Evolutionary conservation across 2,113 vertebrate species (phyloP).

Genomic region (Thalassoma bifasciatum): DNA sequence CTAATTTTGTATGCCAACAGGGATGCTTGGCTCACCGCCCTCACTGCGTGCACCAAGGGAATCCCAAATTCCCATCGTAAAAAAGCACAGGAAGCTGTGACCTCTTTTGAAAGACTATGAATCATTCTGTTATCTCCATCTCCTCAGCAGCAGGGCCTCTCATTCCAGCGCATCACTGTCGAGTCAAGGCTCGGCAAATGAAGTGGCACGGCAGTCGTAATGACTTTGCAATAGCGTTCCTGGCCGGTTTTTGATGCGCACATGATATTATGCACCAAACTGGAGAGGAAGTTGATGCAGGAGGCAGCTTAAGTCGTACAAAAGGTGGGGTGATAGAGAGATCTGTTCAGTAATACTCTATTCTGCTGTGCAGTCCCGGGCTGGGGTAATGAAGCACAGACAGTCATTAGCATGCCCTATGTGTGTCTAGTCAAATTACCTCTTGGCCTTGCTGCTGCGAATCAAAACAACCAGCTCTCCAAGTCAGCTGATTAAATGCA

Average conservation of each 20-base stretch:
- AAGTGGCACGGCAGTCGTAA: constrained; percentile 50
- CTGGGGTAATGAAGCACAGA: constrained; percentile 57
- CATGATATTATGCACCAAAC: constrained; percentile 38
- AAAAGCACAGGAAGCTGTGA: constrained; percentile 73
- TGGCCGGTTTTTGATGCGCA: constrained; percentile 43
- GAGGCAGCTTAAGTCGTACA: constrained; percentile 22
- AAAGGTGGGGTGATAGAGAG: constrained; percentile 45
- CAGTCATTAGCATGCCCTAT: constrained; percentile 73
- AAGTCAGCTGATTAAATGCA: constrained; percentile 75
- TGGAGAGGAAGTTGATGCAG: constrained; percentile 25
- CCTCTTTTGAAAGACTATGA: constrained; percentile 78
- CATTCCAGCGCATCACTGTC: constrained; percentile 50
- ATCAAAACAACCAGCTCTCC: constrained; percentile 67
- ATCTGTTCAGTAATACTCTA: constrained; percentile 50
- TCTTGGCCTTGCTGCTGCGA: constrained; percentile 57
- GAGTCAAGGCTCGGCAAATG: constrained; percentile 61
- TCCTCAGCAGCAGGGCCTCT: constrained; percentile 56
- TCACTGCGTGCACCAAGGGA: constrained; percentile 68
- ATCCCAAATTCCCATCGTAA: constrained; percentile 77
- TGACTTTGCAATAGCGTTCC: constrained; percentile 49
- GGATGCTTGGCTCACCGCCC: constrained; percentile 65
- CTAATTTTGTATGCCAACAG: constrained; percentile 72
- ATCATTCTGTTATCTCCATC: constrained; percentile 78
- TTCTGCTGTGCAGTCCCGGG: constrained; percentile 45
- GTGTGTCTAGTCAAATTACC: constrained; percentile 74